Conservation (phyloP, 2,113 vertebrate species). For the Willisornis vidua region DNA sequence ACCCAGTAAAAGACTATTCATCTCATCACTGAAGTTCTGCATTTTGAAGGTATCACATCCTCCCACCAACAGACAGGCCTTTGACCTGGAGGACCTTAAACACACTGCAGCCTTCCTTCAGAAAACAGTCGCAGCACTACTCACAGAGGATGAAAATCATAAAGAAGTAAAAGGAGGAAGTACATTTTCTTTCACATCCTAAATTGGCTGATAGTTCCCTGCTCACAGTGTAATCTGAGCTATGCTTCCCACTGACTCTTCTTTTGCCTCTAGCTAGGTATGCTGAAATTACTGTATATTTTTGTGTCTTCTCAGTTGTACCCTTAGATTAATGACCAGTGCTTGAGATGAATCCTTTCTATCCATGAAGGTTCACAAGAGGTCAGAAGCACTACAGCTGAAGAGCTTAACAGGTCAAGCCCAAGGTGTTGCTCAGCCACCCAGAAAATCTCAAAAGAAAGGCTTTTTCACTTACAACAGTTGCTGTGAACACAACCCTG, state of each 20-base stretch:
- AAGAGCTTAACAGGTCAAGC: neutral
- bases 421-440: neutral
- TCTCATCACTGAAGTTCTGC: neutral
- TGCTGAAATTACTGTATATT: neutral
- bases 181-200: neutral
- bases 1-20: neutral
- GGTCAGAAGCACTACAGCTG: neutral
- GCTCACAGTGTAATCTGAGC: neutral
- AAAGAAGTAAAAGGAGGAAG: neutral
- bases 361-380: neutral
- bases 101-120: neutral
- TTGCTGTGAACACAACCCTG: neutral
- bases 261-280: neutral
- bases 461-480: neutral
- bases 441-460: neutral
- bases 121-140: neutral
- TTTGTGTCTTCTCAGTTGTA: neutral
- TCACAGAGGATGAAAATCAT: neutral
- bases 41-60: neutral
- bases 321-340: neutral
- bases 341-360: neutral
- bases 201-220: neutral
- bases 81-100: neutral
- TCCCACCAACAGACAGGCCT: neutral
- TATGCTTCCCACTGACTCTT: neutral